Percentiles rank a stretch among this genome's conserved stretches.
Conservation (phyloP, 2,113 vertebrate species). For the Microtus montanus region DNA sequence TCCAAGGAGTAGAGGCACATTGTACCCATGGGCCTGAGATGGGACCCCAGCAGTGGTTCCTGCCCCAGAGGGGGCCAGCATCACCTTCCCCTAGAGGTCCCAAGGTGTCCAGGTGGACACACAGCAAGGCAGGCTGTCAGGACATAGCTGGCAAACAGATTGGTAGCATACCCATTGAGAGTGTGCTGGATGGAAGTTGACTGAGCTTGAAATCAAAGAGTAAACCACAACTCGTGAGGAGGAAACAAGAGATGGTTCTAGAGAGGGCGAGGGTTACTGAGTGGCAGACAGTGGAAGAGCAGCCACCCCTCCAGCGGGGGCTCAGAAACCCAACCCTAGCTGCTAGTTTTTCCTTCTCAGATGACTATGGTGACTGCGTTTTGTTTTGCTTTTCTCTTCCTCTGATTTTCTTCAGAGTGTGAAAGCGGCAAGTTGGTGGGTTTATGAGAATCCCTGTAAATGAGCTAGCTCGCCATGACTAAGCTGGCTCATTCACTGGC, state of each 20-base stretch:
- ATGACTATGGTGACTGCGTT: not conserved
- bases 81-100: not conserved
- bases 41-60: no score
- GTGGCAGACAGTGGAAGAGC: not conserved
- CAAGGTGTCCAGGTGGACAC: not conserved
- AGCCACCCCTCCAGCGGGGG: fast-evolving
- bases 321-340: not conserved
- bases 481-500: not conserved
- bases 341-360: not conserved
- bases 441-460: not conserved
- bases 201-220: constrained; percentile 73
- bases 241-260: constrained; percentile 52
- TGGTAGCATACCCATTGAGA: not conserved
- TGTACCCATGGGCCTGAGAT: not conserved
- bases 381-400: not conserved
- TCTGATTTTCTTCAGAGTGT: constrained; percentile 16
- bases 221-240: constrained; percentile 66
- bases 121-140: not conserved
- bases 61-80: not conserved
- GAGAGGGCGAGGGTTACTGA: not conserved
- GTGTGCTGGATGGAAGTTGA: constrained; percentile 69
- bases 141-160: not conserved
- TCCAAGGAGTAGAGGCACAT: not conserved
- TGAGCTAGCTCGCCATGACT: not conserved
- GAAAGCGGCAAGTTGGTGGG: not conserved